phyloP scores from a whole-genome alignment of 2,113 vertebrate species.

The Carassius gibelio region DNA sequence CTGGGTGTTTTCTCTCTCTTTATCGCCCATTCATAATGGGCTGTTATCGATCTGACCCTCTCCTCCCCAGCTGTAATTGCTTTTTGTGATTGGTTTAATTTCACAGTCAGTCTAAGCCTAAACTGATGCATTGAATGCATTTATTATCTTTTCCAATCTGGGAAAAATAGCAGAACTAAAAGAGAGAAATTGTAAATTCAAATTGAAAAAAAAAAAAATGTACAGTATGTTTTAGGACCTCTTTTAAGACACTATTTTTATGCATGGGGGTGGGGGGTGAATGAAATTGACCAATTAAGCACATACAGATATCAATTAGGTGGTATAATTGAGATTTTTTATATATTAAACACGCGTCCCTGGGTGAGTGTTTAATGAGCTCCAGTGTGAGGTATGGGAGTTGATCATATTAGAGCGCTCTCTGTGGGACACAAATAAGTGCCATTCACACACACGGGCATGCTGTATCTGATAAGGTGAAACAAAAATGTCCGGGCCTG shows the following conservation, averaged over 20 bases:
- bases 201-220: neutral
- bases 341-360: conserved; percentile 75
- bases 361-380: conserved; percentile 71
- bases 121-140: conserved; percentile 44
- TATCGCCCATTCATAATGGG: conserved; percentile 53
- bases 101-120: conserved; percentile 53
- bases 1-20: conserved; percentile 51
- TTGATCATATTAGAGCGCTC: conserved; percentile 25
- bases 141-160: conserved; percentile 47
- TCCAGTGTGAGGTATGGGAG: conserved; percentile 60
- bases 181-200: conserved; percentile 21
- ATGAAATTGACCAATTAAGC: conserved; percentile 72
- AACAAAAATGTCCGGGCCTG: conserved; percentile 21
- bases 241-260: conserved; percentile 60
- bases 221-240: conserved; percentile 6
- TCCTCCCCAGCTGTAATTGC: conserved; percentile 47
- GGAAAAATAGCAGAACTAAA: conserved; percentile 44
- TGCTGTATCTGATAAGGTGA: conserved; percentile 39
- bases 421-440: conserved; percentile 10
- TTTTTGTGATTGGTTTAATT: conserved; percentile 59
- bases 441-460: conserved; percentile 5
- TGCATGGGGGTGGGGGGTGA: conserved; percentile 51
- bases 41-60: conserved; percentile 50
- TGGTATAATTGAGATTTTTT: conserved; percentile 74
- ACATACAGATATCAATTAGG: conserved; percentile 81